Conservation (phyloP, 1,140 invertebrate species). For the Bombus picipes region DNA sequence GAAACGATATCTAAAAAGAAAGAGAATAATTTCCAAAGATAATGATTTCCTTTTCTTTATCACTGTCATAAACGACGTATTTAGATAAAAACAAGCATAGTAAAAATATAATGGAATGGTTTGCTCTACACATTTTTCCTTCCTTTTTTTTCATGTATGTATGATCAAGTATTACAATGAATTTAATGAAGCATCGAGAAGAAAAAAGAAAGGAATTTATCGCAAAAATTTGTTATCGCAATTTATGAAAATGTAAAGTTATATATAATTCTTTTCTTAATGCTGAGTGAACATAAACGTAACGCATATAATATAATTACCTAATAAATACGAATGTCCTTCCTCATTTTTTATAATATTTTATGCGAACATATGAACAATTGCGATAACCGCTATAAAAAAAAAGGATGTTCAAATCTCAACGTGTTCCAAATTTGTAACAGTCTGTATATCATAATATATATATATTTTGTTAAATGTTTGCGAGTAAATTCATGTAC, state of each 20-base stretch:
- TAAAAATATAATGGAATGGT: conserved; percentile 49
- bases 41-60: not conserved
- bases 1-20: conserved; percentile 24
- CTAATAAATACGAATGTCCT: conserved; percentile 51
- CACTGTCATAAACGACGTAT: not conserved
- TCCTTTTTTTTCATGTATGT: conserved; percentile 23
- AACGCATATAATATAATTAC: conserved; percentile 23
- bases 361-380: conserved; percentile 33
- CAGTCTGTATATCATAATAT: conserved; percentile 25
- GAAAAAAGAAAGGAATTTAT: conserved; percentile 6
- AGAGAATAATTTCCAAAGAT: conserved; percentile 26
- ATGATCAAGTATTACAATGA: conserved; percentile 31
- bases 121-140: conserved; percentile 41
- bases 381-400: conserved; percentile 24
- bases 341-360: conserved; percentile 13
- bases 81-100: conserved; percentile 37
- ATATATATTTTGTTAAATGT: conserved; percentile 17
- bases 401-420: conserved; percentile 37
- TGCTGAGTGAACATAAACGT: not conserved
- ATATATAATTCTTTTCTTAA: conserved; percentile 29
- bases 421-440: conserved; percentile 24
- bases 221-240: conserved; percentile 12
- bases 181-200: conserved; percentile 7
- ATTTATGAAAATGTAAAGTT: not conserved
- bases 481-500: conserved; percentile 16